Evolutionary conservation across 2,113 vertebrate species (phyloP), one percentile per base, ranked within the genome.

Genomic region (Daubentonia madagascariensis): DNA sequence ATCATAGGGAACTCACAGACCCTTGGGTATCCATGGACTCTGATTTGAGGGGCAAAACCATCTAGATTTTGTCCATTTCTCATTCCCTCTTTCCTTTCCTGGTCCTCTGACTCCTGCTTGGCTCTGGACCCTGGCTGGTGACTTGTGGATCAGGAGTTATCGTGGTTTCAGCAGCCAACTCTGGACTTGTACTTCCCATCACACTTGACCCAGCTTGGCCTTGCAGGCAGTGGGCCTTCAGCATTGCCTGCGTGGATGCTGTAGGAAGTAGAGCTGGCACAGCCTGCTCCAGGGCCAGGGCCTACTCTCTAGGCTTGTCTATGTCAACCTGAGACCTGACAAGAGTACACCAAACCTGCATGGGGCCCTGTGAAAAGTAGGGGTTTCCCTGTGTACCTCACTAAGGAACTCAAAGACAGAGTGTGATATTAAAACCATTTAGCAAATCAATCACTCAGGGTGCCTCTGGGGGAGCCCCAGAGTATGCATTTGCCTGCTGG

Each of bases 391-490:
- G 37, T n/a, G 75, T 16, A 35, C 16, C 2, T 52, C 45, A 20
- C 45, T 59, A 78, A 79, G n/a, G n/a, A 80, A 61, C 37, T 61
- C 35, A 37, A 45, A 75, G 37, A 85, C 18, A 68, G 32, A 85
- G 23, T 73, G 20, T 63, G 70, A 63, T 48, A 54, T 5, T 81
- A 93, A 94, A 91, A 76, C 48, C 59, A 91, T 5, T 90, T 68
- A 85, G 54, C 45, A 73, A 73, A 57, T 45, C 37, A 40, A 14
- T 78, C n/a, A 80, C 57, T 80, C 37, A 5, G 25, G 20, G 13
- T 61, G 20, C n/a, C 32, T 93, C 20, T 35, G 13, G 75, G 76
- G 72, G 9, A 73, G 23, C 1, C 18, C 72, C 30, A 75, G n/a
- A 89, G 9, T 8, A 1, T 25, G 11, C 28, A 86, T 54, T 25